Evolutionary conservation across 2,797 vertebrate genomes (phyloP).

Genomic region (Epinephelus malabaricus): DNA sequence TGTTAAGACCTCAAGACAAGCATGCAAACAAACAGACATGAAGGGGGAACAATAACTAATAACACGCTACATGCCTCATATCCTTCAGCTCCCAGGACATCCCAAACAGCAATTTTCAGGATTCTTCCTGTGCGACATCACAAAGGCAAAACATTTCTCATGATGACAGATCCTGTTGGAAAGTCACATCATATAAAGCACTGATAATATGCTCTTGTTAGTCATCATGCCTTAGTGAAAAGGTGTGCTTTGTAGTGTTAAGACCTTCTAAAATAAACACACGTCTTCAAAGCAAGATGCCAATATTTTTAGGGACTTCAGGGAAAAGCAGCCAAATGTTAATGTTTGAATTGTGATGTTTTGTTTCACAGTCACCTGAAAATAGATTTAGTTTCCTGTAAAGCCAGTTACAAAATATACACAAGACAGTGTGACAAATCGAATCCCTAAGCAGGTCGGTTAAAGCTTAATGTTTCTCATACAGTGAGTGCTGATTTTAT

Average conservation of each 20-base stretch:
- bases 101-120: constrained; percentile 61
- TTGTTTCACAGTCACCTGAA: constrained; percentile 8
- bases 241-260: not conserved
- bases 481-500: constrained; percentile 24
- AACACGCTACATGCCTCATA: constrained; percentile 19
- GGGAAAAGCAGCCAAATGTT: constrained; percentile 18
- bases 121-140: constrained; percentile 42
- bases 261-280: constrained; percentile 9
- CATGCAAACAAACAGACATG: constrained; percentile 12
- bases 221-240: not conserved
- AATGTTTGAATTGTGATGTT: constrained; percentile 40
- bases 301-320: constrained; percentile 13
- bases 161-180: constrained; percentile 21
- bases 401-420: constrained; percentile 9
- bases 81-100: constrained; percentile 28
- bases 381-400: constrained; percentile 36
- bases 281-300: constrained; percentile 7
- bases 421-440: not conserved
- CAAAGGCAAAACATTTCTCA: constrained; percentile 9
- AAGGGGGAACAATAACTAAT: constrained; percentile 22
- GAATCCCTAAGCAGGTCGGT: constrained; percentile 26
- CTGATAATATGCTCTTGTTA: not conserved
- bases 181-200: not conserved
- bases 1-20: not conserved
- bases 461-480: constrained; percentile 53